phyloP scores from a whole-genome alignment of 53 echinoderm and acorn worm genomes.

The Temnopleurus reevesii region DNA sequence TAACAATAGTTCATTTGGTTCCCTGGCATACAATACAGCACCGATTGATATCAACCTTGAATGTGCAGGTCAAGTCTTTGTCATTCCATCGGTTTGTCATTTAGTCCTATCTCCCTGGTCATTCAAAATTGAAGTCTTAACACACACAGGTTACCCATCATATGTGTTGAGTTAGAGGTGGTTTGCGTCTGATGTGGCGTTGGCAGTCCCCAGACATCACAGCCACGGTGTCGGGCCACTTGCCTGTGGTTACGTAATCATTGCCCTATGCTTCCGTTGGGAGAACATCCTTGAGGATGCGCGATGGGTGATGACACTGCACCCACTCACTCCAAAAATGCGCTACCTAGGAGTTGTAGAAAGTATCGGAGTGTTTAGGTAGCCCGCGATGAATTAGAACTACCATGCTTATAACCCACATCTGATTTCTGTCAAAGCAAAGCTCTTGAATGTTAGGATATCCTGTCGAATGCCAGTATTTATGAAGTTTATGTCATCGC shows the following conservation, averaged over 20 bases:
- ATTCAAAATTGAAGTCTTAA: neutral
- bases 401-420: too few species aligned
- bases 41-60: too few species aligned
- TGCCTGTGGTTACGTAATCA: slow-evolving; percentile 12
- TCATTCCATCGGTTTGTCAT: neutral
- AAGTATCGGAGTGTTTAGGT: neutral
- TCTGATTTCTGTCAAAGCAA: slow-evolving; percentile 11
- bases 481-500: slow-evolving; percentile 36
- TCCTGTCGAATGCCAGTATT: slow-evolving; percentile 28
- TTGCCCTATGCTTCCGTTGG: neutral
- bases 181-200: neutral
- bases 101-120: neutral
- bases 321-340: neutral
- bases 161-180: neutral
- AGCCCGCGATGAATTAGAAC: neutral
- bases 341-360: neutral
- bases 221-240: neutral
- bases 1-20: neutral
- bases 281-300: neutral
- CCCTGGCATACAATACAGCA: too few species aligned
- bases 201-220: neutral
- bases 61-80: too few species aligned
- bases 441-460: slow-evolving; percentile 16
- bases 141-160: neutral
- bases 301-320: neutral